Base-by-base conservation (phyloP, 1,140 invertebrate species). In the Drosophila pseudoobscura region DNA sequence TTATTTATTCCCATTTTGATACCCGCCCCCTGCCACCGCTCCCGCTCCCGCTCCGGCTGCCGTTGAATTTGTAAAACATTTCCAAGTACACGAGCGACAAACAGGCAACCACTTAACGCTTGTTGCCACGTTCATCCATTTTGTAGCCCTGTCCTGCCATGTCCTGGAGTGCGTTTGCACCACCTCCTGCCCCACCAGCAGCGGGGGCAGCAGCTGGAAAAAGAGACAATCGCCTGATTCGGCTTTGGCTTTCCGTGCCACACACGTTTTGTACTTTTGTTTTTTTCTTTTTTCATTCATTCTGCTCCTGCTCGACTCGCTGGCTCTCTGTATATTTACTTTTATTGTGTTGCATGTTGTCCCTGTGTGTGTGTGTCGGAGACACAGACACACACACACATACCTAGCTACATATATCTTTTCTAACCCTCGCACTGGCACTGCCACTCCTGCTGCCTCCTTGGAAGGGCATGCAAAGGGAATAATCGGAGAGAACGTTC, bases 101-200 rank as follows among this genome's bases (percentile, higher is more conserved):
- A 83, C 79, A 78, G 65, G 79, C 74, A 82, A 82, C 69, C 79
- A 83, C 79, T 83, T 83, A 83, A 83, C 79, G 79, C 49, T 83
- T 83, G 79, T 83, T 83, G 79, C 79, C 79, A 83, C 79, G 62
- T 78, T 82, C 79, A 78, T 77, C 69, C 61, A 63, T 77, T 80
- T 82, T 82, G 79, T 76, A 65, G 74, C 4, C 35, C 74, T 73
- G 62, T 82, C 78, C 63, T 70, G 78, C 56, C 61, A 46, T 57
- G 58, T 73, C 68, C 74, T 70, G 74, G 55, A 83, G 80, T 82
- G 78, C 78, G 79, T 82, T 82, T 62, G 8, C 22, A 43, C 39
- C 53, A 55, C 53, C 53, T 62, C 69, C 11, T 41, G 47, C 47
- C 20, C n/a, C 11, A 17, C 11, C 29, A 11, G 22, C 6, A 20